phyloP scores from a whole-genome alignment of 2,888 invertebrate species.

The Drosophila leonis region DNA sequence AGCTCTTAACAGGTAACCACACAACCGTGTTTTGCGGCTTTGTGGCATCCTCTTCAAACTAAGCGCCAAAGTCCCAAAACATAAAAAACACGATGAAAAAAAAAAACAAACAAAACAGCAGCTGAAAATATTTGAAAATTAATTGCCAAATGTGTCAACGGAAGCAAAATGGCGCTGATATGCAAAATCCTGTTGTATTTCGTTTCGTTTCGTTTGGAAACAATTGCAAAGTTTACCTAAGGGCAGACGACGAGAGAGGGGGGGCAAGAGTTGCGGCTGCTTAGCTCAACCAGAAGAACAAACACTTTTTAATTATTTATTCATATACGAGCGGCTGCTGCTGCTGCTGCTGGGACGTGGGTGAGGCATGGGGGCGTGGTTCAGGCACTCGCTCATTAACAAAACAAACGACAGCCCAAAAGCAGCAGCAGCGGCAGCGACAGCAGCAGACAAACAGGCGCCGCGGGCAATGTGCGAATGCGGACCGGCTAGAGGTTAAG shows the following conservation, averaged over 20 bases:
- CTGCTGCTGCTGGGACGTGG: background rate
- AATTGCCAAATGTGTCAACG: slow-evolving; percentile 61
- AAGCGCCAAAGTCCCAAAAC: background rate
- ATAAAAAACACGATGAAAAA: background rate
- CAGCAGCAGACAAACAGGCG: slow-evolving; percentile 54
- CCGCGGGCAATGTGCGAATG: slow-evolving; percentile 30
- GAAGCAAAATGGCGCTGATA: slow-evolving; percentile 30
- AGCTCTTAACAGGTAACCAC: slow-evolving; percentile 14
- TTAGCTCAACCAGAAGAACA: slow-evolving; percentile 44
- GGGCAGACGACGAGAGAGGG: background rate
- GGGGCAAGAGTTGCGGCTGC: slow-evolving; percentile 28
- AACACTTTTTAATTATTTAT: slow-evolving; percentile 63
- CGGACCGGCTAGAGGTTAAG: background rate
- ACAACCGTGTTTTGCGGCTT: slow-evolving; percentile 47
- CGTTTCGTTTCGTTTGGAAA: slow-evolving; percentile 29
- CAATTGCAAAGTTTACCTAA: slow-evolving; percentile 27
- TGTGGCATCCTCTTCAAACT: slow-evolving; percentile 17
- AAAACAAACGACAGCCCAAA: slow-evolving; percentile 56
- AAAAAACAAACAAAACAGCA: slow-evolving; percentile 21
- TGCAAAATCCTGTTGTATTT: slow-evolving; percentile 33
- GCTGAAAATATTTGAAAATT: slow-evolving; percentile 42
- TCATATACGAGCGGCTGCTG: slow-evolving; percentile 24
- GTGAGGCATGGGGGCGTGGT: background rate
- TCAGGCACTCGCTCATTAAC: slow-evolving; percentile 53
- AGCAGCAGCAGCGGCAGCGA: slow-evolving; percentile 37